Base-by-base conservation (phyloP, 2,797 vertebrate species). In the Gymnodraco acuticeps region DNA sequence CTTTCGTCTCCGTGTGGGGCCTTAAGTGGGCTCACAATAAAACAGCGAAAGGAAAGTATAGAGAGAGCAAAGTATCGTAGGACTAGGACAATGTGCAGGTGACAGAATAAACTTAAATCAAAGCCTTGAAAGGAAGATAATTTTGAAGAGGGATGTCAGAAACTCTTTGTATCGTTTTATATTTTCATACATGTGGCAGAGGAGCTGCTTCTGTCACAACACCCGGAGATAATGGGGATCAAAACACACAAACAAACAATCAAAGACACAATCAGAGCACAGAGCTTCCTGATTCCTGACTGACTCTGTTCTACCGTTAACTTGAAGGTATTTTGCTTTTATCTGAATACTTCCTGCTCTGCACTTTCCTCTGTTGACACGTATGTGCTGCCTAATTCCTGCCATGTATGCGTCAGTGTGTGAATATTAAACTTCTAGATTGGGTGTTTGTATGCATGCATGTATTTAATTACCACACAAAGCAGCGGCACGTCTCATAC, bases 311-410 rank as follows among this genome's bases (percentile, higher is more conserved):
- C 16, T 38, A n/a, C 13, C 11, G 13, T 47, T 15, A 10, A 23
- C 20, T 51, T 10, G 23, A 20, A 14, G 46, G 33, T 23, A 23
- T 52, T 23, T 54, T 58, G 17, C 52, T 78, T 78, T 50, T 61
- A 66, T 70, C 62, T 58, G 10, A 3, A 20, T 13, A 33, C 61
- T 20, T 38, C 50, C 47, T 46, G 23, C 51, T 56, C 38, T 19
- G 3, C 19, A 11, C 45, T 33, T 41, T 61, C 20, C 16, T 33
- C 31, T 33, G 31, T 5, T 33, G 31, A 33, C 5, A 15, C 48
- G 7, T 1, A 17, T 23, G 10, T 15, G 19, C 56, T 38, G 31
- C 61, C 5, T 46, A 33, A 9, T 48, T 58, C 38, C n/a, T 33
- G 46, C 15, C 10, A 10, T 55, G 13, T 64, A 46, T 33, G 65